Evolutionary conservation across 1,140 invertebrate genomes (phyloP), one percentile per base, ranked within the genome.

Genomic region (Ostrea edulis): DNA sequence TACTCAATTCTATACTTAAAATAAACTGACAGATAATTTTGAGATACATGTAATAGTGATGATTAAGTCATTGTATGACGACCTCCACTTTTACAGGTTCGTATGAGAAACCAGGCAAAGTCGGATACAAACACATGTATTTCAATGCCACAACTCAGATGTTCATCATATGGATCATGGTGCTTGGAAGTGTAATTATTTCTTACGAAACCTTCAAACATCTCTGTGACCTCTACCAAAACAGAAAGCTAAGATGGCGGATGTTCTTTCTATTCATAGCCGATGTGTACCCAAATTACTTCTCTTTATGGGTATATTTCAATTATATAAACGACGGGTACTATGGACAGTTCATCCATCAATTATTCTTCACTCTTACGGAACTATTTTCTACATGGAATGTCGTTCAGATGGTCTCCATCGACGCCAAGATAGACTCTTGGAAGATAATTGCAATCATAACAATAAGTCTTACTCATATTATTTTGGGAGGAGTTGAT

Each of bases 281-380:
- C 14, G 96, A 96, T 25, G 94, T 97, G 83, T 97, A 97, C 93
- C 97, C 97, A 2, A 97, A 97, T 93, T 97, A 97, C 92, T 97
- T 97, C 92, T 96, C 97, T 2, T 97, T 97, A 97, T 97, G 97
- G 97, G 96, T 96, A 25, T 97, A 97, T 89, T 96, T 97, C 82
- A 97, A 97, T 94, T 97, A 97, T 91, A 97, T 96, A 95, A 97
- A 97, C 91, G 97, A 97, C 90, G 97, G 97, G 84, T 97, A 96
- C 91, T 97, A 97, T 93, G 65, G 81, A 0, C 93, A 94, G 55
- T 95, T 94, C 91, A 88, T 91, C 44, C 95, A 96, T 95, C 97
- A 97, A 91, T 92, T 97, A 84, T 97, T 97, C 92, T 90, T 96
- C 54, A 90, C 97, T 20, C 29, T 93, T 2, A 97, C 97, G 0